These are phyloP conservation scores for Clarias magur DNA, from an alignment of 2,113 vertebrate species.

Conservation along the genomic window DNA sequence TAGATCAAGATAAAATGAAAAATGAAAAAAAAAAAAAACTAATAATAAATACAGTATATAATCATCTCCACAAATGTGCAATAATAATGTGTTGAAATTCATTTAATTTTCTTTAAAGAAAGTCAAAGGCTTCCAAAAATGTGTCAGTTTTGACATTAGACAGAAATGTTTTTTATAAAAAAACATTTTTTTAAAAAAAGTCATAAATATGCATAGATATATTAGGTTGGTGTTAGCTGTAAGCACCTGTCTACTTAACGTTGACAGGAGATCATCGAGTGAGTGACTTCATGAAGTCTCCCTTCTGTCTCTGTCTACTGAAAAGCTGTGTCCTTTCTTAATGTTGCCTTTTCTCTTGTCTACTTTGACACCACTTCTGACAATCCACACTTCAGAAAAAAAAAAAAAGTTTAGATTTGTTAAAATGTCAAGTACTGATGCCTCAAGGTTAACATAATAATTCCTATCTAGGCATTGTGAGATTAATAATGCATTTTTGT, in stretches of 20 bases:
- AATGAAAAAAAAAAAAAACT: not conserved
- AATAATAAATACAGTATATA: slow-evolving; percentile 43
- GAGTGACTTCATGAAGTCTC: slow-evolving; percentile 88
- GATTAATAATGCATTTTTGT: slow-evolving; percentile 70
- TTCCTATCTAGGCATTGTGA: slow-evolving; percentile 55
- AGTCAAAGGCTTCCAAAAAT: slow-evolving; percentile 77
- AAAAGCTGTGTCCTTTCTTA: slow-evolving; percentile 90
- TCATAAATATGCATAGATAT: slow-evolving; percentile 98
- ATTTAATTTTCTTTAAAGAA: slow-evolving; percentile 79
- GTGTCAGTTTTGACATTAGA: slow-evolving; percentile 96
- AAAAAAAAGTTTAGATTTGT: slow-evolving; percentile 59
- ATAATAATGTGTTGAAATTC: slow-evolving; percentile 72
- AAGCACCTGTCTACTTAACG: slow-evolving; percentile 97
- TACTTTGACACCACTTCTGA: slow-evolving; percentile 71
- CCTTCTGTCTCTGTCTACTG: slow-evolving; percentile 62
- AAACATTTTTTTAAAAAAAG: slow-evolving; percentile 69
- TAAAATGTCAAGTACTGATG: slow-evolving; percentile 58
- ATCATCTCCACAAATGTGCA: not conserved
- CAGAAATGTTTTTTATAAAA: slow-evolving; percentile 79
- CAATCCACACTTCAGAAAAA: slow-evolving; percentile 62
- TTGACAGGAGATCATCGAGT: slow-evolving; percentile 93
- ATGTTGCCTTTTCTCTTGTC: slow-evolving; percentile 60
- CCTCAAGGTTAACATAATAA: slow-evolving; percentile 72
- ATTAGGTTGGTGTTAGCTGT: slow-evolving; percentile 95
- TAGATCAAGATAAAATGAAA: slow-evolving; percentile 37